phyloP scores from a whole-genome alignment of 2,888 invertebrate genomes.

The Xylophagus ater region DNA sequence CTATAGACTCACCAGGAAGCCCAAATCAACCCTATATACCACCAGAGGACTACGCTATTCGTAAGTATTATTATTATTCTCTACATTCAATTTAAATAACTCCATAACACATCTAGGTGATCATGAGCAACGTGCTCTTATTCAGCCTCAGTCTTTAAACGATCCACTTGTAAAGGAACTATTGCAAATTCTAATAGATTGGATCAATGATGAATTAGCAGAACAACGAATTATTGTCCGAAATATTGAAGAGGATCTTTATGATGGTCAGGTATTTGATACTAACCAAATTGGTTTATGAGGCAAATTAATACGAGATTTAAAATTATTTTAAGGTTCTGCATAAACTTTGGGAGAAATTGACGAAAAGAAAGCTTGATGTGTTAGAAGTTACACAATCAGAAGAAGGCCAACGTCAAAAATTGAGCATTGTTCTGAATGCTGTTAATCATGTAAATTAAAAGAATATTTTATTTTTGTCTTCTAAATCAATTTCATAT shows the following conservation, averaged over 20 bases:
- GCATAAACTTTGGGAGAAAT: slow-evolving; percentile 66
- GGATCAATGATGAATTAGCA: slow-evolving; percentile 98
- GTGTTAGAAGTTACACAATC: slow-evolving; percentile 98
- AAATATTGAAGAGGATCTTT: slow-evolving; percentile 91
- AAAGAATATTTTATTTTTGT: slow-evolving; percentile 6
- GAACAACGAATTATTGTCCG: slow-evolving; percentile 94
- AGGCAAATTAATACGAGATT: too few species aligned
- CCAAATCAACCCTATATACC: slow-evolving; percentile 78
- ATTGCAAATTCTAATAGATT: slow-evolving; percentile 80
- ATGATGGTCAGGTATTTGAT: slow-evolving; percentile 89
- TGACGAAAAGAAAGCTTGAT: slow-evolving; percentile 81
- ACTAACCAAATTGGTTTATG: too few species aligned
- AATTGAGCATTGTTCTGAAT: slow-evolving; percentile 76
- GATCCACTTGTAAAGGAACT: slow-evolving; percentile 79
- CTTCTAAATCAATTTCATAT: neutral
- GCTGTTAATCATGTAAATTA: slow-evolving; percentile 68
- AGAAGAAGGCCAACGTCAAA: slow-evolving; percentile 94
- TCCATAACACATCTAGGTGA: too few species aligned
- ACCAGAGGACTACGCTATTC: slow-evolving; percentile 84
- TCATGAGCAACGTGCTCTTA: slow-evolving; percentile 92
- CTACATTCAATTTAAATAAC: too few species aligned
- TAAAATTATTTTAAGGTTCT: too few species aligned
- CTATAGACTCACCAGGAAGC: slow-evolving; percentile 92
- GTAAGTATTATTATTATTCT: slow-evolving; percentile 46
- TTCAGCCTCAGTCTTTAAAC: slow-evolving; percentile 78